These are phyloP conservation scores for Orchesella flavescens DNA, from an alignment of 2,888 invertebrate genomes.

Conservation along the genomic window DNA sequence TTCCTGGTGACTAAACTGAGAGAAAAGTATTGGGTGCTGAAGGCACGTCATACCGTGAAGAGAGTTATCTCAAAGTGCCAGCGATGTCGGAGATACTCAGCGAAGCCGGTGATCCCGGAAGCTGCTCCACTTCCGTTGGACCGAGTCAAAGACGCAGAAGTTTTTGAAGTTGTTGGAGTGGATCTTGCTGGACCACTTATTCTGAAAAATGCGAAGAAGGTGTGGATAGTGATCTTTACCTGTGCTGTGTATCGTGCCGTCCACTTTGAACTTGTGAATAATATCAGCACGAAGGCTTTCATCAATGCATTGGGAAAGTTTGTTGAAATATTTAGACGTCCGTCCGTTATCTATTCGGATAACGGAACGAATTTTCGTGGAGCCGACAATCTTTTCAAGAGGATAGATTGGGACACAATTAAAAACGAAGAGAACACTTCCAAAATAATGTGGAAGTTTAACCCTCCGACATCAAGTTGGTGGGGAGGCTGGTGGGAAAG, in stretches of 20 bases:
- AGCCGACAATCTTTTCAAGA: slow-evolving; percentile 54
- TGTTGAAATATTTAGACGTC: slow-evolving; percentile 73
- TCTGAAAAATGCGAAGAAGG: slow-evolving; percentile 71
- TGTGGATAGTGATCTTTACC: slow-evolving; percentile 73
- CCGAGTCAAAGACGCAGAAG: slow-evolving; percentile 12
- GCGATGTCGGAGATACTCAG: not conserved
- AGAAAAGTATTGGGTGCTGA: slow-evolving; percentile 1
- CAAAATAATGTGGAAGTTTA: slow-evolving; percentile 72
- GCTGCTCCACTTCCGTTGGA: slow-evolving; percentile 9
- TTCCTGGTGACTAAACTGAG: slow-evolving; percentile 13
- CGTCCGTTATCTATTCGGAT: slow-evolving; percentile 72
- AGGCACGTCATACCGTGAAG: not conserved
- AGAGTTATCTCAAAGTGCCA: not conserved
- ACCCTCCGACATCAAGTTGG: slow-evolving; percentile 71
- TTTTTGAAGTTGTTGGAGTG: slow-evolving; percentile 71
- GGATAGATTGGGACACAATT: slow-evolving; percentile 23
- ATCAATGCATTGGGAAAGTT: no score
- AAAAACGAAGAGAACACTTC: not conserved
- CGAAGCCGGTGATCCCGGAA: not conserved
- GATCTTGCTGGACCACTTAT: slow-evolving; percentile 74
- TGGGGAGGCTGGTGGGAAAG: slow-evolving; percentile 65
- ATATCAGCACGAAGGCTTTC: slow-evolving; percentile 72
- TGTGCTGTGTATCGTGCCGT: slow-evolving; percentile 74
- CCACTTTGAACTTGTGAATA: slow-evolving; percentile 73
- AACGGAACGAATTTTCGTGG: slow-evolving; percentile 72